phyloP scores from a whole-genome alignment of 2,888 invertebrate species.

The Trissonchulus sp. region DNA sequence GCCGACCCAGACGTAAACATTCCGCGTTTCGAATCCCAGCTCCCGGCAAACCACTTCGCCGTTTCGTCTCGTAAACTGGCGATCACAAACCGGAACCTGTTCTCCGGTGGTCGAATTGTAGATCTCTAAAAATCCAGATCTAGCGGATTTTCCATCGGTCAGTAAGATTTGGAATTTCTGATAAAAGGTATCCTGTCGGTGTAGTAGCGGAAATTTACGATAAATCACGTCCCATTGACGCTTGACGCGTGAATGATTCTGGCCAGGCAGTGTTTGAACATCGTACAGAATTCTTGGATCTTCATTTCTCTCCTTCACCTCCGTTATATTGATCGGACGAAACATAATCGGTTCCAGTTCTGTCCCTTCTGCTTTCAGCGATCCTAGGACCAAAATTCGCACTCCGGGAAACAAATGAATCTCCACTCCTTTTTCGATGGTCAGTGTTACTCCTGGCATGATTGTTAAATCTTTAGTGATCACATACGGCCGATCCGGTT shows the following conservation, averaged over 20 bases:
- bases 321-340: conserved; percentile 50
- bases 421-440: conserved; percentile 77
- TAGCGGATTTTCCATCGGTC: conserved; percentile 47
- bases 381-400: conserved; percentile 87
- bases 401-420: conserved; percentile 92
- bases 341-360: conserved; percentile 59
- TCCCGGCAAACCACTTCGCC: conserved; percentile 93
- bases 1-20: conserved; percentile 78
- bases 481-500: conserved; percentile 63
- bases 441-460: conserved; percentile 83
- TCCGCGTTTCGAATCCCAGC: conserved; percentile 77
- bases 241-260: not conserved
- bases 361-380: conserved; percentile 73
- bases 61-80: conserved; percentile 87
- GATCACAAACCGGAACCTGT: conserved; percentile 94
- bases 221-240: conserved; percentile 41
- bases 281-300: not conserved
- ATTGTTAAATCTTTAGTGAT: conserved; percentile 85
- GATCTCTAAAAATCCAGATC: conserved; percentile 85
- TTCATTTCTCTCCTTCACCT: conserved; percentile 29
- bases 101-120: conserved; percentile 89
- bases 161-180: conserved; percentile 45
- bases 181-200: conserved; percentile 47
- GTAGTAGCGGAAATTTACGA: conserved; percentile 45
- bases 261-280: not conserved